phyloP scores from a whole-genome alignment of 2,113 vertebrate species.

The Onychostoma macrolepis region DNA sequence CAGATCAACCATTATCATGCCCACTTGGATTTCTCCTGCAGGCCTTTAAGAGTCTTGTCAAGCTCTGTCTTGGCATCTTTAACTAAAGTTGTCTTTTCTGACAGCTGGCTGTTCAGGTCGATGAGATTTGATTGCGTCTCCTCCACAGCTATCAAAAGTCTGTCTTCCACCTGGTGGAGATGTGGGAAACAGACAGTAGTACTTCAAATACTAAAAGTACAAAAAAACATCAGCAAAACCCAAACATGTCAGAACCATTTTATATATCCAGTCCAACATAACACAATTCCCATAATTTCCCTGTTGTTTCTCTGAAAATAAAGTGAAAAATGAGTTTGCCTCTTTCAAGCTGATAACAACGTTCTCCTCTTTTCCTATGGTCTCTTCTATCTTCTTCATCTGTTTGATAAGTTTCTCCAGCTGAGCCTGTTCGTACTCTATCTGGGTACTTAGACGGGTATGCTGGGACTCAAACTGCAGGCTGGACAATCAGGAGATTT shows the following conservation, averaged over 20 bases:
- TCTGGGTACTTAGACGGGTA: constrained; percentile 78
- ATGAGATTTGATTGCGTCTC: constrained; percentile 72
- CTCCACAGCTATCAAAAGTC: constrained; percentile 75
- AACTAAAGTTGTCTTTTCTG: constrained; percentile 73
- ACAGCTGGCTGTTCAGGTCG: constrained; percentile 74
- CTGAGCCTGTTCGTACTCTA: constrained; percentile 83
- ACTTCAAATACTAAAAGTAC: background rate
- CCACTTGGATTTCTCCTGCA: constrained; percentile 82
- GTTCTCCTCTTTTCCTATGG: constrained; percentile 64
- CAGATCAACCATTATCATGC: background rate
- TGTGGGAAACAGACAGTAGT: background rate
- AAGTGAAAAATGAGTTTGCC: constrained; percentile 68
- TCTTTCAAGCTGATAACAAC: constrained; percentile 70
- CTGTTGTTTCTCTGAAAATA: background rate
- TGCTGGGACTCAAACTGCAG: constrained; percentile 90
- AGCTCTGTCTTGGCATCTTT: constrained; percentile 75
- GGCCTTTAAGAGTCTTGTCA: constrained; percentile 76
- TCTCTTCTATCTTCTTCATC: constrained; percentile 73
- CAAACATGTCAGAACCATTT: background rate
- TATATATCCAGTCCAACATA: background rate
- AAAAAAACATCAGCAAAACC: background rate
- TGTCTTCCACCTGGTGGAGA: constrained; percentile 79
- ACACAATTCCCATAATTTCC: background rate
- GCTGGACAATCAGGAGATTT: constrained; percentile 67
- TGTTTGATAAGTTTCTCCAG: constrained; percentile 77